phyloP scores from a whole-genome alignment of 1,140 invertebrate species.

The Chironomus tepperi region DNA sequence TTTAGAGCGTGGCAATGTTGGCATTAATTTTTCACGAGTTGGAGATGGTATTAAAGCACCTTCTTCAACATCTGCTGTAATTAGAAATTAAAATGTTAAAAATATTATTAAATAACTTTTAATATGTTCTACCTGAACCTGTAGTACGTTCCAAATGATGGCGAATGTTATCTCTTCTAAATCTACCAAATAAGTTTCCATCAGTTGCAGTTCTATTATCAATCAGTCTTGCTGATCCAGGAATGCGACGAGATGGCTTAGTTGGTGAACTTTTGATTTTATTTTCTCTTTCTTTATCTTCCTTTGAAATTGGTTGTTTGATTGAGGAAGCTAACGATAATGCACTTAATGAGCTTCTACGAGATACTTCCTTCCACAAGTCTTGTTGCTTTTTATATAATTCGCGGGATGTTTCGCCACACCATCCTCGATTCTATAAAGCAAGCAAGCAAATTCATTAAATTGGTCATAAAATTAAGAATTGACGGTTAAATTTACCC shows the following conservation, averaged over 20 bases:
- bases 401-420: conserved; percentile 71
- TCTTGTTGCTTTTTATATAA: conserved; percentile 72
- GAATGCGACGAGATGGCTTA: conserved; percentile 41
- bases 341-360: conserved; percentile 76
- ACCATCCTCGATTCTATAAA: conserved; percentile 78
- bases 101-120: neutral
- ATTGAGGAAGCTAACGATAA: conserved; percentile 77
- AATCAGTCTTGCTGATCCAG: conserved; percentile 38
- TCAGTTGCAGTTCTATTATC: conserved; percentile 39
- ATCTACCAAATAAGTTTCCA: conserved; percentile 43
- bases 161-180: conserved; percentile 48
- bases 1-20: conserved; percentile 49
- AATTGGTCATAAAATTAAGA: neutral
- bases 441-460: too few relatives aligned
- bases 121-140: conserved; percentile 44
- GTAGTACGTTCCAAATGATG: conserved; percentile 63
- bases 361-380: conserved; percentile 82
- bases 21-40: conserved; percentile 61
- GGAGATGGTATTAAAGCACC: conserved; percentile 54
- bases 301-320: conserved; percentile 70
- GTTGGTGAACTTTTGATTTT: conserved; percentile 65
- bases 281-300: conserved; percentile 79
- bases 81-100: neutral
- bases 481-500: conserved; percentile 49
- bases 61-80: conserved; percentile 41